Conservation (phyloP, 2,113 vertebrate genomes). For the Archilochus colubris region DNA sequence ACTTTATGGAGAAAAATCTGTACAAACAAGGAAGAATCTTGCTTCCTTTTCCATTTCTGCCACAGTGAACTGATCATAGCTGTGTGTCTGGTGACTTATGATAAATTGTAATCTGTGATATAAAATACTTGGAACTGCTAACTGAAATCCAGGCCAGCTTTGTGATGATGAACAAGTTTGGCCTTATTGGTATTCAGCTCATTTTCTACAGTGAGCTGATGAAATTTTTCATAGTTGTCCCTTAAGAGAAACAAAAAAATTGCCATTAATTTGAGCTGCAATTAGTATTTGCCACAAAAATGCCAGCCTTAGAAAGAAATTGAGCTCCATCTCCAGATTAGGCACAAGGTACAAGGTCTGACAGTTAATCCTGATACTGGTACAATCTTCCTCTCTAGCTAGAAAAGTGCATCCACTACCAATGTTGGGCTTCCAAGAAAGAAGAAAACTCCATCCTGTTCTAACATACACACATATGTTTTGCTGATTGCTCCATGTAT, state of each 20-base stretch:
- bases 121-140: conserved; percentile 38
- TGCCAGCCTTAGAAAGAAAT: neutral
- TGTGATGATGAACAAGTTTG: conserved; percentile 33
- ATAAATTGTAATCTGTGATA: conserved; percentile 41
- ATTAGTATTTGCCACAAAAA: conserved; percentile 3
- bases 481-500: conserved; percentile 27
- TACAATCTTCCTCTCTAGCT: neutral
- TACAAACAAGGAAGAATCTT: conserved; percentile 29
- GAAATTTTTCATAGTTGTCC: conserved; percentile 1
- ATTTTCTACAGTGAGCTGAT: conserved; percentile 15
- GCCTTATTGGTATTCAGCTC: conserved; percentile 38
- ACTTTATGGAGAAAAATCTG: conserved; percentile 39
- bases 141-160: conserved; percentile 44
- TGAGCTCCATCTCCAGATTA: neutral
- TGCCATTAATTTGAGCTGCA: conserved; percentile 1
- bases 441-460: conserved; percentile 30
- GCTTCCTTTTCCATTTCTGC: neutral
- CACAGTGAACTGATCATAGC: conserved; percentile 13
- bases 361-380: neutral
- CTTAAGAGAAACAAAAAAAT: neutral
- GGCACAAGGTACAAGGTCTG: neutral
- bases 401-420: neutral
- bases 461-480: neutral
- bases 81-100: conserved; percentile 17
- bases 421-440: neutral